Conservation (phyloP, 2,888 invertebrate genomes). For the Aphrophora alni region DNA sequence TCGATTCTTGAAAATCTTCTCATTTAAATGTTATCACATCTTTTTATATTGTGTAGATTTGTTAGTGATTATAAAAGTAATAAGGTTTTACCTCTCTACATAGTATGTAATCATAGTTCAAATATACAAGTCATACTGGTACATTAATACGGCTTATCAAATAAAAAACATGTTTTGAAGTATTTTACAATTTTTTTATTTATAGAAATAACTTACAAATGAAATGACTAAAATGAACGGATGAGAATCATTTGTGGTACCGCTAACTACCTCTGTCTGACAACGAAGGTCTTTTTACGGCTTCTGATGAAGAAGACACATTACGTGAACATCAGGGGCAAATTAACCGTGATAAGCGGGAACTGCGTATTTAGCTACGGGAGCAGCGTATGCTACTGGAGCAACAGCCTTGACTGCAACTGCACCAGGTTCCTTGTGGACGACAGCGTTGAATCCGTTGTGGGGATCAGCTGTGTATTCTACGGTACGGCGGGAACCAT, state of each 20-base stretch:
- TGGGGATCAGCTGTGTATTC: slow-evolving; percentile 53
- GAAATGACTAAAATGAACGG: not conserved
- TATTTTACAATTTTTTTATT: not conserved
- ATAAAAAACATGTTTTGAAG: not conserved
- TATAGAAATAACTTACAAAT: not conserved
- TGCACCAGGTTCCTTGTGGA: slow-evolving; percentile 50
- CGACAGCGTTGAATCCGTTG: slow-evolving; percentile 54
- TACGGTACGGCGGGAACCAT: slow-evolving; percentile 46
- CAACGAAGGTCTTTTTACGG: not conserved
- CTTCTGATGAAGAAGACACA: not conserved
- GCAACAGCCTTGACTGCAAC: slow-evolving; percentile 48
- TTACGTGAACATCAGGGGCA: not conserved
- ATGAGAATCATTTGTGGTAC: not conserved
- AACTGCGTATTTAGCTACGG: slow-evolving; percentile 44
- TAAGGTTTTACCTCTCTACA: too few species aligned
- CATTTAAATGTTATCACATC: too few species aligned
- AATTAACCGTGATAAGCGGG: not conserved
- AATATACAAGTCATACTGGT: too few species aligned
- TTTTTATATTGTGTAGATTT: too few species aligned
- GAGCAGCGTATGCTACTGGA: slow-evolving; percentile 43
- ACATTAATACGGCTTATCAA: too few species aligned
- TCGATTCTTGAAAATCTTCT: too few species aligned
- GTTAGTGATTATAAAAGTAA: too few species aligned
- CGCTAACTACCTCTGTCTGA: not conserved
- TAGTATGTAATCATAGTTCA: too few species aligned